phyloP scores from a whole-genome alignment of 2,888 invertebrate species.

The Mechanitis messenoides region DNA sequence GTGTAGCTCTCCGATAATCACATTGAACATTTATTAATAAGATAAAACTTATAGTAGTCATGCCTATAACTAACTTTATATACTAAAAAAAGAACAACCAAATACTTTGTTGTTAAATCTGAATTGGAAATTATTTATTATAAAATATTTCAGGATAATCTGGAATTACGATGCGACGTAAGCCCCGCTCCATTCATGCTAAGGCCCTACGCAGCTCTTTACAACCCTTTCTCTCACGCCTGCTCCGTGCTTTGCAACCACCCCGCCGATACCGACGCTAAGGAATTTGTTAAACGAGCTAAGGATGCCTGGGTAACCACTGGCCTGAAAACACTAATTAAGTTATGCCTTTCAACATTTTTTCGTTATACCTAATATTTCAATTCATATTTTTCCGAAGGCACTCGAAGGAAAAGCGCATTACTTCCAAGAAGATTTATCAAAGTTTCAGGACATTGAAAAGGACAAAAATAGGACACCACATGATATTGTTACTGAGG shows the following conservation, averaged over 20 bases:
- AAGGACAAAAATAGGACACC: conserved; percentile 63
- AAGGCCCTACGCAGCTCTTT: conserved; percentile 87
- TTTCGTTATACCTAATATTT: too few relatives aligned
- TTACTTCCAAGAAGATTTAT: conserved; percentile 54
- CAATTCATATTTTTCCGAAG: conserved; percentile 34
- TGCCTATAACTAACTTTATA: too few relatives aligned
- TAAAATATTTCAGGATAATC: conserved; percentile 37
- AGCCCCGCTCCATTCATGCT: conserved; percentile 84
- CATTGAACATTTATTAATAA: too few relatives aligned
- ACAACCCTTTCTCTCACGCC: conserved; percentile 86
- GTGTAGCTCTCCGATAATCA: too few relatives aligned
- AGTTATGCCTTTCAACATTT: too few relatives aligned
- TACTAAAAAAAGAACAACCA: background rate
- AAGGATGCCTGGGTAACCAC: conserved; percentile 81
- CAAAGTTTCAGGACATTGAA: conserved; percentile 58
- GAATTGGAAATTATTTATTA: background rate
- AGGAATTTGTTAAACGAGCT: conserved; percentile 81
- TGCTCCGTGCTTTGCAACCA: conserved; percentile 92
- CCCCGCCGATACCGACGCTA: conserved; percentile 84
- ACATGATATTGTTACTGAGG: conserved; percentile 83
- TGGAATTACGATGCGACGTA: conserved; percentile 77
- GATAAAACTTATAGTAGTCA: too few relatives aligned
- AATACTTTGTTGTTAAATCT: background rate
- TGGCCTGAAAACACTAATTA: too few relatives aligned
- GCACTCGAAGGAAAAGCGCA: conserved; percentile 56